Evolutionary conservation across 2,113 vertebrate genomes (phyloP).

Genomic region (Microcebus jonahi): DNA sequence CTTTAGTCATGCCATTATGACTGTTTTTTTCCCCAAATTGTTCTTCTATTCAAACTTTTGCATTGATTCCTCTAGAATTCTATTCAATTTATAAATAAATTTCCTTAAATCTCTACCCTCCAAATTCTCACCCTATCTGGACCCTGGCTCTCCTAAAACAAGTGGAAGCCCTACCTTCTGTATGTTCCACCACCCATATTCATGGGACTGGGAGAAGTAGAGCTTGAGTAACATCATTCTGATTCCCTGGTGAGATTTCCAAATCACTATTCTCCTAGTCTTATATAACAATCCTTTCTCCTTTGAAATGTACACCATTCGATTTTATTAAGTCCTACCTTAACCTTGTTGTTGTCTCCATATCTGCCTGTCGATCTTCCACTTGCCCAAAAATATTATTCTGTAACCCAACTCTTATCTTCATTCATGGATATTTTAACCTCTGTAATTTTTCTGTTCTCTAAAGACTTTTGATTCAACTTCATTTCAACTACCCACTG

Average conservation of each 20-base stretch:
- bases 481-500: background rate
- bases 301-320: background rate
- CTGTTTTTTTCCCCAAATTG: background rate
- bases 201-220: background rate
- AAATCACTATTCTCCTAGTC: background rate
- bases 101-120: background rate
- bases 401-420: background rate
- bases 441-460: background rate
- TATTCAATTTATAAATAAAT: background rate
- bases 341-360: background rate
- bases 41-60: background rate
- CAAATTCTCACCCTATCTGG: background rate
- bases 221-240: background rate
- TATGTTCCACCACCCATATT: background rate
- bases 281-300: background rate
- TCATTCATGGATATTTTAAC: background rate
- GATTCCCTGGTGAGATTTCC: background rate
- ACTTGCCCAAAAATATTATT: background rate
- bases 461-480: background rate
- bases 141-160: background rate
- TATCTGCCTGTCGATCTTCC: background rate
- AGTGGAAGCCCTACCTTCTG: background rate
- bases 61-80: background rate
- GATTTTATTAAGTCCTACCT: background rate
- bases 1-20: background rate